Base-by-base conservation (phyloP, 2,113 vertebrate genomes). In the Myiozetetes cayanensis region DNA sequence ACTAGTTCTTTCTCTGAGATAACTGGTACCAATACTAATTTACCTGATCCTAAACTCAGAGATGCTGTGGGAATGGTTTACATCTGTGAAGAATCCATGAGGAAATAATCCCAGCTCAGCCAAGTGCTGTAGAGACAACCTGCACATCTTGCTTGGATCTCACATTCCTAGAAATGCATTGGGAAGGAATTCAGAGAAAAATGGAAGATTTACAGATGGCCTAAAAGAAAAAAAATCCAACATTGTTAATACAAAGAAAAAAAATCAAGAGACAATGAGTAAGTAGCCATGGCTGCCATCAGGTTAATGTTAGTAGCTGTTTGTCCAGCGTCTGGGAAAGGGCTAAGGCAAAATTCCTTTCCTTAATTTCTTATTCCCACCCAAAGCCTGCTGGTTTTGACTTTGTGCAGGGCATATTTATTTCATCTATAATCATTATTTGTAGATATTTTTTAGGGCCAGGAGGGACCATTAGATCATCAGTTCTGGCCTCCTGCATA, bases 381-480 rank as follows among this genome's bases (percentile, higher is more conserved):
- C 87, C 89, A 85, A 96, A 87, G 33, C 30, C 90, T 91, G 73
- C 79, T 94, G 75, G 22, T 52, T 90, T 87, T 88, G 20, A 73
- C 92, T 93, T 94, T 71, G 61, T 96, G 35, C 85, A 89, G 65
- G 73, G 62, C 74, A 93, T 94, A 71, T 89, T 88, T 66, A 90
- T 96, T 96, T 95, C 71, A 95, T 90, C 67, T 76, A 76, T 84
- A 95, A 85, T 88, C 75, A 56, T 70, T 88, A 90, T 84, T 89
- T 62, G 44, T 41, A 76, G 85, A 81, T 96, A 86, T 22, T 87
- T 95, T 90, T 72, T 86, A 74, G 44, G 76, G 83, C 66, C 95
- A 90, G 76, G 31, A 92, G 93, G 88, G 95, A 96, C 85, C 52
- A 89, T 96, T 78, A 96, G 90, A 94, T 96, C 94, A 95, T 78